Evolutionary conservation across 2,113 vertebrate species (phyloP), one percentile per base, ranked within the genome.

Genomic region (Paratilapia polleni): DNA sequence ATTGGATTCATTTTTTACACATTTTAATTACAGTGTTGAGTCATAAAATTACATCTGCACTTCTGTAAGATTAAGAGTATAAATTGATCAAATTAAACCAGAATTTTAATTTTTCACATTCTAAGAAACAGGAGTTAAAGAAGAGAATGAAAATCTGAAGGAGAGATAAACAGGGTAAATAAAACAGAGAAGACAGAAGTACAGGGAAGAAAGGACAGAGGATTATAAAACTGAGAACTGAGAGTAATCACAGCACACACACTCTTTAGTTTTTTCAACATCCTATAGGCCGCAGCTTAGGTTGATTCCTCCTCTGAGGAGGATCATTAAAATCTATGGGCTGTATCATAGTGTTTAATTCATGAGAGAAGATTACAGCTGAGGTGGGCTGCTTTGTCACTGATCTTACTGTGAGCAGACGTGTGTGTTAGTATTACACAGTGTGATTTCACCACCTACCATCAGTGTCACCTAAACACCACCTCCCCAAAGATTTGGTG

Each of bases 351-450:
- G 73, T 24, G 31, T 77, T 81, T 66, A 77, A 85, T 85, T 58
- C 63, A 56, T 84, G 54, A 60, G 2, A 5, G 13, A 68, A 1
- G 64, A 87, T 83, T 81, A 75, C 22, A 17, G 47, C 80, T 61
- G 22, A 86, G 63, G 84, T 63, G 31, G 31, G 61, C 68, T 59
- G 68, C 56, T 63, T 19, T 80, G 80, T 82, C 79, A 77, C 76
- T 54, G 49, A 74, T 24, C 64, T 28, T 19, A 19, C 22, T 68
- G 64, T 0, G 22, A 68, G 41, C 14, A 4, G 4, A 2, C 28
- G 61, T 9, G 62, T 66, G 63, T 26, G n/a, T 68, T 70, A 70
- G 64, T 49, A 20, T 70, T 47, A 28, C 64, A 70, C 41, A 70
- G 64, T 70, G 64, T 28, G 24, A 49, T 70, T 49, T 70, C 41